Percentiles rank a stretch among this genome's conserved stretches.
Evolutionary conservation across 2,888 invertebrate genomes (phyloP).

Genomic region (Pollenia angustigena): DNA sequence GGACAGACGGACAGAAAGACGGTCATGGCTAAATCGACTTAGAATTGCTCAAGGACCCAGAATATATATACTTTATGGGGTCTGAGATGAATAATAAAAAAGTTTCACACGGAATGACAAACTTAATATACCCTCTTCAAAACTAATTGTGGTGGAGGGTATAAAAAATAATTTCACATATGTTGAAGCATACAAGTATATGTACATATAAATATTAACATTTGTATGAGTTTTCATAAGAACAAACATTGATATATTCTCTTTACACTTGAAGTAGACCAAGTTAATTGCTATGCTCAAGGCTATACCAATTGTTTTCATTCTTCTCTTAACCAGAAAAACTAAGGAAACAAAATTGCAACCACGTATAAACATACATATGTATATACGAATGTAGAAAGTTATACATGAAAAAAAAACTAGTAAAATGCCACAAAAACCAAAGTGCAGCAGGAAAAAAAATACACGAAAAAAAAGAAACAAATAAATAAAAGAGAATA

Average conservation of each 20-base stretch:
- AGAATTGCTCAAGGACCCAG: no score
- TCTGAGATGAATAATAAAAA: no score
- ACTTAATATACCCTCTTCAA: no score
- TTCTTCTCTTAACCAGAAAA: slow-evolving; percentile 23
- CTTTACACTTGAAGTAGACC: slow-evolving; percentile 78
- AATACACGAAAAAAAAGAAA: slow-evolving; percentile 40
- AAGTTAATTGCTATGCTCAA: slow-evolving; percentile 82
- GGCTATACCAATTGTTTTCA: slow-evolving; percentile 76
- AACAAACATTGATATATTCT: slow-evolving; percentile 51
- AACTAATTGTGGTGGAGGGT: no score
- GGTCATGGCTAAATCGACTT: no score
- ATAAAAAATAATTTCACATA: neutral
- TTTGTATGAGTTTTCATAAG: slow-evolving; percentile 5
- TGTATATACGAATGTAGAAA: neutral
- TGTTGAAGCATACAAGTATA: neutral
- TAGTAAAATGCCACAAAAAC: slow-evolving; percentile 38
- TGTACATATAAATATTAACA: neutral
- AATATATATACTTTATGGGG: no score
- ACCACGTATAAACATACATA: neutral
- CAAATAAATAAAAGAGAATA: slow-evolving; percentile 33
- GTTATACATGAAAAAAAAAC: slow-evolving; percentile 13
- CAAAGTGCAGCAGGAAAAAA: slow-evolving; percentile 11
- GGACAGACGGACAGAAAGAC: no score
- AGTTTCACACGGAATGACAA: no score
- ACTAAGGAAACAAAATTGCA: slow-evolving; percentile 25